Base-by-base conservation (phyloP, 1,140 invertebrate species). In the Bombus confusus region DNA sequence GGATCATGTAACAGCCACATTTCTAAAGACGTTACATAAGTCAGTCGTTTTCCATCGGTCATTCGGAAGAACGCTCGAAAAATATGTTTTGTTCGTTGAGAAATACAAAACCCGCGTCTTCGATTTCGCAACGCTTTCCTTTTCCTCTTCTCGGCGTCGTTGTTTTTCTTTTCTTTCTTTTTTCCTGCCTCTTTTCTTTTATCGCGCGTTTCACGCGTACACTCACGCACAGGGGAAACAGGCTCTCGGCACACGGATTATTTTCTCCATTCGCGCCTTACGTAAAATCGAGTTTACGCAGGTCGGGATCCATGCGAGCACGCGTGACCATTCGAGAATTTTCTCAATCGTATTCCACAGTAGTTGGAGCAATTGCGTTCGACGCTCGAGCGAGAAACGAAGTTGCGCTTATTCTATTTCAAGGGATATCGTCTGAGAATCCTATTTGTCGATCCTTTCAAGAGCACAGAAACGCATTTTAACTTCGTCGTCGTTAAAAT, bases 221-320 rank as follows among this genome's bases (percentile, higher is more conserved):
- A 18, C 59, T 3, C 28, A 0, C 34, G 47, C 31, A 18, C 43
- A 13, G 4, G 9, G 25, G 73, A 10, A 37, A n/a, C 22, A n/a
- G 6, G 25, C 34, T 22, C 31, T 37, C 18, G 47, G 18, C 31
- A n/a, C 47, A 34, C 22, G 15, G 47, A 47, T 62, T 84, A 37
- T 84, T 84, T 79, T 83, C 78, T 57, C 31, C 52, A 34, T 41
- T 71, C 75, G 31, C 47, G 62, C 47, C 75, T 84, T 84, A 84
- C 82, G 82, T 84, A 84, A 78, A 83, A 25, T 71, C 75, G 66
- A 78, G 75, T 84, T 84, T 71, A 84, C 75, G 75, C 75, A 79
- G 82, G 82, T 84, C 82, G 52, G 82, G 74, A 84, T 78, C 52
- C 64, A 22, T 28, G n/a, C 25, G 22, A 66, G 22, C 22, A 47